A percentile compares a stretch with the other conserved stretches of the same genome.
These are phyloP conservation scores for Perognathus longimembris DNA, from an alignment of 2,113 vertebrate species.

Conservation along the genomic window DNA sequence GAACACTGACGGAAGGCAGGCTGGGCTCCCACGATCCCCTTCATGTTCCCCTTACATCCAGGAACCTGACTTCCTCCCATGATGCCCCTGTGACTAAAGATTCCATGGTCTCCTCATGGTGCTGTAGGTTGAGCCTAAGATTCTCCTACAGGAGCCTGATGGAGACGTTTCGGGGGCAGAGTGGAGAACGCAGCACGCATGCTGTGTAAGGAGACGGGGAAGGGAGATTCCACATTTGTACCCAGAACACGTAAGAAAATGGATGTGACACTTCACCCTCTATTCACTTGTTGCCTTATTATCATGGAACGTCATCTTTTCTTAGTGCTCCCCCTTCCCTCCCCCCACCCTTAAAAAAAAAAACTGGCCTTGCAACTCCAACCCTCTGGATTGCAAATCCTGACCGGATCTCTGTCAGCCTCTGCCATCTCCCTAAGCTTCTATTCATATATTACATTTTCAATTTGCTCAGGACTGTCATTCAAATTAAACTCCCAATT, in stretches of 20 bases:
- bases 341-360: too few relatives aligned
- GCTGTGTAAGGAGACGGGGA: too few relatives aligned
- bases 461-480: background rate
- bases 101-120: background rate
- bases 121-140: too few relatives aligned
- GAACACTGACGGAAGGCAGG: too few relatives aligned
- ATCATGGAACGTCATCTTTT: fast-evolving
- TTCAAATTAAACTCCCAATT: background rate
- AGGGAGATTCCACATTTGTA: background rate
- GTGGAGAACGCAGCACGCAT: too few relatives aligned
- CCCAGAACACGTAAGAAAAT: background rate
- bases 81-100: background rate
- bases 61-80: background rate
- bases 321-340: too few relatives aligned
- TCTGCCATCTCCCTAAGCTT: background rate
- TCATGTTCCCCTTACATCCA: too few relatives aligned
- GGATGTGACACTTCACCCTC: fast-evolving
- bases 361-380: too few relatives aligned
- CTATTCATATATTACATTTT: background rate
- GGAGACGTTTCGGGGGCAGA: too few relatives aligned
- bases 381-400: background rate
- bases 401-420: too few relatives aligned
- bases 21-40: background rate
- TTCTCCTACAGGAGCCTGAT: too few relatives aligned
- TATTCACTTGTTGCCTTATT: fast-evolving